Percentiles rank a stretch among this genome's conserved stretches.
Conservation (phyloP, 2,113 vertebrate species). For the Mola mola region DNA sequence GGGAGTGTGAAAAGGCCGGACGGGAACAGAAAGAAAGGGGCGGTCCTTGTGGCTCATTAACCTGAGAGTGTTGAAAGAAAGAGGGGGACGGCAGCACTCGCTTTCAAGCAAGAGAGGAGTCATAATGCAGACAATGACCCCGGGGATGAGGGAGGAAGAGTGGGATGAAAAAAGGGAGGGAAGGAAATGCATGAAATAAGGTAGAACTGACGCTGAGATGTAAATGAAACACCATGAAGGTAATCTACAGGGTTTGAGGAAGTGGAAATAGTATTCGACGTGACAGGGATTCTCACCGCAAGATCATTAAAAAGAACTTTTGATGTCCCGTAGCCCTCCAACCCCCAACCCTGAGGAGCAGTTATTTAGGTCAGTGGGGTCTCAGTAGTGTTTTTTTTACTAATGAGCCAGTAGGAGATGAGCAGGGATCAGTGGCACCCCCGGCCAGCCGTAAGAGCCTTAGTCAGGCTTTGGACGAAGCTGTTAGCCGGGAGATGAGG, state of each 20-base stretch:
- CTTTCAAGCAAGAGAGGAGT: slow-evolving; percentile 59
- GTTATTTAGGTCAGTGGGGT: slow-evolving; percentile 59
- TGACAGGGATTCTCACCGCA: neutral
- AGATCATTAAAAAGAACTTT: neutral
- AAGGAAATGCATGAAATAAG: slow-evolving; percentile 1
- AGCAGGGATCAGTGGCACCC: slow-evolving; percentile 68
- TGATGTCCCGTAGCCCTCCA: neutral
- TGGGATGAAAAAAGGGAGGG: slow-evolving; percentile 5
- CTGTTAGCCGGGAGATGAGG: slow-evolving; percentile 42
- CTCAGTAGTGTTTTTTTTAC: slow-evolving; percentile 38
- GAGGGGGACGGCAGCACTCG: slow-evolving; percentile 40
- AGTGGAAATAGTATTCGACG: neutral
- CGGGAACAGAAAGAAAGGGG: slow-evolving; percentile 48
- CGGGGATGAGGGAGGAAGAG: neutral
- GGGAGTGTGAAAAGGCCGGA: slow-evolving; percentile 54
- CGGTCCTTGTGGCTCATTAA: slow-evolving; percentile 70
- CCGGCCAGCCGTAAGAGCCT: slow-evolving; percentile 58
- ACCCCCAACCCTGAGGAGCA: slow-evolving; percentile 22
- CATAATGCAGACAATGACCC: slow-evolving; percentile 67
- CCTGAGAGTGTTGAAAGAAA: slow-evolving; percentile 52
- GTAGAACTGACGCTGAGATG: slow-evolving; percentile 9
- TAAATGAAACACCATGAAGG: neutral
- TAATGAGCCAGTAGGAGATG: slow-evolving; percentile 67
- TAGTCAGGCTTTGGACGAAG: slow-evolving; percentile 64
- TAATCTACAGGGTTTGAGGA: neutral